phyloP scores from a whole-genome alignment of 2,113 vertebrate genomes.

The Diadophis punctatus region DNA sequence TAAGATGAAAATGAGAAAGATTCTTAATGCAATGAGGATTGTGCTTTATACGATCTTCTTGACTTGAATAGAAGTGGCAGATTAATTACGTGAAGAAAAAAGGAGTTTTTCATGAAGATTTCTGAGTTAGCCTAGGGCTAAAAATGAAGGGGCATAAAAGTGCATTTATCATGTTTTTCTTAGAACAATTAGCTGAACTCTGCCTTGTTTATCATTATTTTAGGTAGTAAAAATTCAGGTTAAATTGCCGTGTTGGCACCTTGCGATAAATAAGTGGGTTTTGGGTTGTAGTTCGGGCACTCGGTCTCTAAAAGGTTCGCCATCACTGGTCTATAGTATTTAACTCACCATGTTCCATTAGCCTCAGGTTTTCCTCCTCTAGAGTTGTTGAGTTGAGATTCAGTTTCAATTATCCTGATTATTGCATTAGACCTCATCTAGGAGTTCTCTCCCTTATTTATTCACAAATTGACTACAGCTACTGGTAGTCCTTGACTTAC shows the following conservation, averaged over 20 bases:
- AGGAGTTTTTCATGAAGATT: not conserved
- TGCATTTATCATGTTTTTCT: too few relatives aligned
- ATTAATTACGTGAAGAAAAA: not conserved
- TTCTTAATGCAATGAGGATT: not conserved
- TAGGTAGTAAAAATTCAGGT: too few relatives aligned
- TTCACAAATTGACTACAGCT: constrained; percentile 6
- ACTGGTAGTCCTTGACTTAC: not conserved
- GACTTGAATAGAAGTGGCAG: not conserved
- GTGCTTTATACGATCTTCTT: not conserved
- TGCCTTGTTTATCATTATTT: too few relatives aligned
- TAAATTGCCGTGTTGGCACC: too few relatives aligned
- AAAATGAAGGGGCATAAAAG: too few relatives aligned
- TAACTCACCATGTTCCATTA: not conserved
- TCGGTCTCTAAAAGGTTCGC: too few relatives aligned
- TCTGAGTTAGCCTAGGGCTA: not conserved
- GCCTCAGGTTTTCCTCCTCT: not conserved
- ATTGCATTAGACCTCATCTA: not conserved
- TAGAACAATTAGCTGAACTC: too few relatives aligned
- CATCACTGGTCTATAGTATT: not conserved
- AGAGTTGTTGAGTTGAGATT: not conserved
- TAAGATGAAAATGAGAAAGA: not conserved
- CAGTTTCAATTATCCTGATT: not conserved
- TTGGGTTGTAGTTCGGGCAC: too few relatives aligned
- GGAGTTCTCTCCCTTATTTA: not conserved
- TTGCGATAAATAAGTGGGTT: too few relatives aligned